Evolutionary conservation across 2,113 vertebrate genomes (phyloP).

Genomic region (Lycaon pictus): DNA sequence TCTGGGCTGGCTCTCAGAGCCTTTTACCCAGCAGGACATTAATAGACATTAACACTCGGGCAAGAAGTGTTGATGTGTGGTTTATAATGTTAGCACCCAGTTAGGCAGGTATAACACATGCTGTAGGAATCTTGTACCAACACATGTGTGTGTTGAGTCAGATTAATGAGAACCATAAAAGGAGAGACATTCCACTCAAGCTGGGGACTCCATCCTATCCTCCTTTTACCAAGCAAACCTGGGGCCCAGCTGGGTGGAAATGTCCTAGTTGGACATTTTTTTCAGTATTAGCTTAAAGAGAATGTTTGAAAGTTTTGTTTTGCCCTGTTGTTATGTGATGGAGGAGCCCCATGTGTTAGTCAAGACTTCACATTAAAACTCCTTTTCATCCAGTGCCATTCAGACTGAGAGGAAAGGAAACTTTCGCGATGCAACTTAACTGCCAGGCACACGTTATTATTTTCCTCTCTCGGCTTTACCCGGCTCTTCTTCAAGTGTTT

Average conservation of each 20-base stretch:
- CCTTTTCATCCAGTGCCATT: background rate
- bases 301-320: background rate
- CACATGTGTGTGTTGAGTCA: constrained; percentile 65
- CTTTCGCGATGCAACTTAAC: background rate
- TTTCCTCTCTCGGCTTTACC: background rate
- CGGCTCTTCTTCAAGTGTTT: constrained; percentile 42
- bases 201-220: background rate
- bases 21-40: constrained; percentile 81
- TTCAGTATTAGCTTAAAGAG: background rate
- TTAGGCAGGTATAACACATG: constrained; percentile 74
- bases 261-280: background rate
- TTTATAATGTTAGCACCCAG: constrained; percentile 79
- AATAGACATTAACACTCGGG: constrained; percentile 82
- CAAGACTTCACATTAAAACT: background rate
- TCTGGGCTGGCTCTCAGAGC: constrained; percentile 61
- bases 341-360: background rate
- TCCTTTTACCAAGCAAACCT: background rate
- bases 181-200: background rate
- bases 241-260: background rate
- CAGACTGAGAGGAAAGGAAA: constrained; percentile 9
- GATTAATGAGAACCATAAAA: constrained; percentile 63
- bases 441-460: background rate
- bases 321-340: background rate
- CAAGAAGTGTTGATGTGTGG: constrained; percentile 83
- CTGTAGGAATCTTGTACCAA: constrained; percentile 74